These are phyloP conservation scores for Arvicola amphibius DNA, from an alignment of 2,797 vertebrate species.

Conservation along the genomic window DNA sequence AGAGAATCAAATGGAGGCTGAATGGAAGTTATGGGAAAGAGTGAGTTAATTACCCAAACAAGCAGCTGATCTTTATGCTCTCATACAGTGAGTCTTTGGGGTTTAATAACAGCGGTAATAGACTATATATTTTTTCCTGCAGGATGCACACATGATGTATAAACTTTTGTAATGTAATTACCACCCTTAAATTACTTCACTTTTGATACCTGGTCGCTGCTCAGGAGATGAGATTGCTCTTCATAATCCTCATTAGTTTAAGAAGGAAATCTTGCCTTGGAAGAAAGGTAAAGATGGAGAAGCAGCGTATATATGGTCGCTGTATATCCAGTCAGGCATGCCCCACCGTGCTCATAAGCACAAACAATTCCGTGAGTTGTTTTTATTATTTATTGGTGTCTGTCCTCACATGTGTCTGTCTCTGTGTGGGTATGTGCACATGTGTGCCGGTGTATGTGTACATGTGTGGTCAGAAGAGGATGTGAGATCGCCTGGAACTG, in stretches of 20 bases:
- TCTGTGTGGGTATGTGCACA: background rate
- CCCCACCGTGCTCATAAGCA: background rate
- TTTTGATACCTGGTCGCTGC: conserved; percentile 69
- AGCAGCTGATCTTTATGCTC: conserved; percentile 62
- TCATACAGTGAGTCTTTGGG: conserved; percentile 67
- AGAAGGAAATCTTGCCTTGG: conserved; percentile 48
- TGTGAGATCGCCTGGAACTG: background rate
- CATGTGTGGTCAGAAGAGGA: background rate
- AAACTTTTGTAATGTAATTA: conserved; percentile 76
- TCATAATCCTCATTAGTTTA: conserved; percentile 67
- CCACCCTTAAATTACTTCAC: conserved; percentile 70
- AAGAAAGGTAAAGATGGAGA: conserved; percentile 24
- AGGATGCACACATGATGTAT: conserved; percentile 68
- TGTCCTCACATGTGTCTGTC: background rate
- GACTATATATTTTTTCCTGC: conserved; percentile 55
- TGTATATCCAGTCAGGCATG: background rate
- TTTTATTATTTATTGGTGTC: background rate
- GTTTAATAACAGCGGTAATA: conserved; percentile 70
- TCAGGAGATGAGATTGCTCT: conserved; percentile 68
- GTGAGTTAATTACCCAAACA: conserved; percentile 79
- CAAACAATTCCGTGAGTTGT: background rate
- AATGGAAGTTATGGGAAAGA: conserved; percentile 61
- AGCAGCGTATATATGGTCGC: background rate
- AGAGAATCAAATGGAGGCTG: conserved; percentile 65
- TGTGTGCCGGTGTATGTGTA: too few species aligned